Base-by-base conservation (phyloP, 2,113 vertebrate genomes). In the Bambusicola thoracicus region DNA sequence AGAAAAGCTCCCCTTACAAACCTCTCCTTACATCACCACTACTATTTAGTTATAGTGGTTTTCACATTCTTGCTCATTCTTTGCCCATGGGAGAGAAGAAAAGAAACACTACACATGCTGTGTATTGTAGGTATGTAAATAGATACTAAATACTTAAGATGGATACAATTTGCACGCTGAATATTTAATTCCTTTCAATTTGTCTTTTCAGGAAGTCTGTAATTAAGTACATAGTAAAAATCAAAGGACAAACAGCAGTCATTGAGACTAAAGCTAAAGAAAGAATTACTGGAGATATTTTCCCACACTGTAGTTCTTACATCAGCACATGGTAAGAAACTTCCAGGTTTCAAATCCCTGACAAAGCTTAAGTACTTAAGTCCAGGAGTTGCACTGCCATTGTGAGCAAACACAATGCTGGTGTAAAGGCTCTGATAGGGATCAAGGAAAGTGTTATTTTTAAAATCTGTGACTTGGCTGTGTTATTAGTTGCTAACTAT, bases 401-500 rank as follows among this genome's bases (percentile, higher is more conserved):
- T 92, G 70, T 87, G 92, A 93, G 70, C 74, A 63, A 85, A 86
- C 15, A 93, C 80, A 95, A 81, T 78, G 51, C 25, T 53, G 43
- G 63, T 36, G 41, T 44, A 83, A 89, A 67, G 81, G 53, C n/a
- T 36, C 41, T 80, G 63, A 92, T 81, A 84, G 85, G n/a, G 44
- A 92, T 92, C 85, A 72, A 62, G 91, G 81, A 59, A 92, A 85
- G 55, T 20, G 70, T 49, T 73, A 66, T 89, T 92, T 94, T 94
- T 69, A 92, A 94, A 88, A 53, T 2, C 24, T 20, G 69, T 56
- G 65, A 78, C 55, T 94, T 46, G 29, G 61, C 41, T 79, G 48
- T 72, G 76, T 87, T 91, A 59, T 48, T 85, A 92, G 85, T n/a
- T 81, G 78, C 84, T 79, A 89, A 81, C 80, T 74, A 68, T 46